Evolutionary conservation across 2,113 vertebrate genomes (phyloP), one percentile per base, ranked within the genome.

Genomic region (Motacilla alba): DNA sequence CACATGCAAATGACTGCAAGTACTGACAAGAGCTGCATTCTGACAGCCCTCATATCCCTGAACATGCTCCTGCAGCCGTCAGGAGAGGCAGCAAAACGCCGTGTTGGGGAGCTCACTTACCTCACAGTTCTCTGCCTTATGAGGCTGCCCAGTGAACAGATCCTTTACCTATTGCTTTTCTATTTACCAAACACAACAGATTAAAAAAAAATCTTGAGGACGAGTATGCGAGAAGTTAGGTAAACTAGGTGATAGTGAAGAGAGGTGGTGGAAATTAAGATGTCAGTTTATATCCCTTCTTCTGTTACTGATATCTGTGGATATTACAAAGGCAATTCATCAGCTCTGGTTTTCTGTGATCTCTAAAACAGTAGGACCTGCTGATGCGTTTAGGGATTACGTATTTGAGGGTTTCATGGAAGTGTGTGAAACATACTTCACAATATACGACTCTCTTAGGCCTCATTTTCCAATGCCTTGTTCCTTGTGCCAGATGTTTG

Each of bases 1-100:
- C 66, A 35, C n/a, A 69, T 60, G 93, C 76, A 84, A 80, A 95
- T 60, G 43, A 56, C 28, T 39, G 35, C 91, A 87, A 87, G 91
- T 27, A 46, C 31, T 56, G 76, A 89, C 93, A 91, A 21, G 69
- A 79, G 74, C 26, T 50, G 53, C 28, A 12, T 89, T 84, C 76
- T 64, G 49, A 11, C 20, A 49, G 62, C 87, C 23, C 6, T 41
- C 37, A 1, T 4, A 35, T 15, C 49, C 56, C 49, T 2, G 1
- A n/a, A 59, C 26, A 35, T 3, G 43, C 76, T 58, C 37, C 22
- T 0, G 16, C 3, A 21, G 22, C 60, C 18, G 0, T 19, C 49
- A 43, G 0, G 0, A 56, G 69, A 74, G 43, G 47, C 39, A 59
- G 50, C 26, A 67, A 43, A 66, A 59, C 0, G 0, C 58, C 20